These are phyloP conservation scores for Ceyx margarethae DNA, from an alignment of 2,113 vertebrate species.

Conservation along the genomic window DNA sequence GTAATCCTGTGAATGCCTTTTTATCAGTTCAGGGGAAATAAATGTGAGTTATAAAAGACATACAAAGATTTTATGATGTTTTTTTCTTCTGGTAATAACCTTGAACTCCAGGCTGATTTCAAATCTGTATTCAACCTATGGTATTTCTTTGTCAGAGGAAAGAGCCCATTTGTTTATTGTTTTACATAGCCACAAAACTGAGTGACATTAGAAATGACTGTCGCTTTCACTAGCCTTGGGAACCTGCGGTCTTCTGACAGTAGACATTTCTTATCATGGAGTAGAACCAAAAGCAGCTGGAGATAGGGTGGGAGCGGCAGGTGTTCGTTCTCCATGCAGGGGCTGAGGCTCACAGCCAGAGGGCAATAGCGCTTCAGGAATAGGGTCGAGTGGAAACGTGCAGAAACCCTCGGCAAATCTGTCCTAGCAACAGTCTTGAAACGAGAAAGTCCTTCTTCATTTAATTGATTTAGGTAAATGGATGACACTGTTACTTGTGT, in stretches of 20 bases:
- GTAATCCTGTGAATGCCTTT: not conserved
- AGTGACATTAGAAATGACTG: not conserved
- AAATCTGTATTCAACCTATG: not conserved
- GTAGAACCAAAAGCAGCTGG: too few relatives aligned
- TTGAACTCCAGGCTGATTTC: not conserved
- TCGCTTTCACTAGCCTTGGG: not conserved
- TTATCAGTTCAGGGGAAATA: not conserved
- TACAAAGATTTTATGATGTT: not conserved
- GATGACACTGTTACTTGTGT: slow-evolving; percentile 29
- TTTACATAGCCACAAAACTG: not conserved
- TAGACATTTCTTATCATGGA: not conserved
- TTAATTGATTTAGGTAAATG: slow-evolving; percentile 60
- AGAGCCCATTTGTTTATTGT: not conserved
- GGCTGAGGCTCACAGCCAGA: slow-evolving; percentile 32
- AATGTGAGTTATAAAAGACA: not conserved
- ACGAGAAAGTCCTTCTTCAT: not conserved
- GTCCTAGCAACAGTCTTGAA: slow-evolving; percentile 53
- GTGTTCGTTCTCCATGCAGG: not conserved
- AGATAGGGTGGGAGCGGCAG: fast-evolving
- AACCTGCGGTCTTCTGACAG: not conserved
- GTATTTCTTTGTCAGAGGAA: not conserved
- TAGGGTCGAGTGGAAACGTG: not conserved
- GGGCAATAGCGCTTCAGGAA: slow-evolving; percentile 60
- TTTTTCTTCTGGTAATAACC: not conserved
- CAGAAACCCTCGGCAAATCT: not conserved